Conservation (phyloP, 2,113 vertebrate genomes). For the Salvelinus sp. region DNA sequence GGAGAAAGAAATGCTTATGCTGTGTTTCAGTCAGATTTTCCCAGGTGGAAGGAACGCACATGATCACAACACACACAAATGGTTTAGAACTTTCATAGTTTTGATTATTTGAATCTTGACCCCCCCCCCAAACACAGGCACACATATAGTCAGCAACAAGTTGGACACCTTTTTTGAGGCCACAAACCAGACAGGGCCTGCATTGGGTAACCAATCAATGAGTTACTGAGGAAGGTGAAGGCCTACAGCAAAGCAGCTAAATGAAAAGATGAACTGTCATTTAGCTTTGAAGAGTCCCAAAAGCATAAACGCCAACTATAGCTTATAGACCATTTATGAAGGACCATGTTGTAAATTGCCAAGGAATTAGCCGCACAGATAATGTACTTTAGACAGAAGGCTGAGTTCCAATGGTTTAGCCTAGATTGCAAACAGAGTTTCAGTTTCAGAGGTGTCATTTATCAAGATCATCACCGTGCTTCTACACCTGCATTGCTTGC, state of each 20-base stretch:
- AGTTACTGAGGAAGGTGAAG: too few species aligned
- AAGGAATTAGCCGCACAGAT: background rate
- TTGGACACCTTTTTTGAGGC: background rate
- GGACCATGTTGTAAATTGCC: too few species aligned
- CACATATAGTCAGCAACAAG: slow-evolving; percentile 1
- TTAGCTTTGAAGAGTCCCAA: background rate
- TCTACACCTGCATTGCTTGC: too few species aligned
- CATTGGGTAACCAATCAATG: too few species aligned
- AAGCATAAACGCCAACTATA: background rate
- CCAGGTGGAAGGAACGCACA: background rate
- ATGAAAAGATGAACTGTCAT: too few species aligned
- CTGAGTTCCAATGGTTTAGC: too few species aligned
- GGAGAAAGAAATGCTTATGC: background rate
- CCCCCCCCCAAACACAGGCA: background rate
- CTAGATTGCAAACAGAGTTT: too few species aligned
- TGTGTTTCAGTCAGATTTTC: background rate
- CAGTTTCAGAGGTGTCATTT: background rate
- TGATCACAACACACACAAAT: background rate
- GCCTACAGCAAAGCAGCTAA: too few species aligned
- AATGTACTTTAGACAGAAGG: background rate
- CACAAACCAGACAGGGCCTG: background rate
- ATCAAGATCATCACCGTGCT: background rate
- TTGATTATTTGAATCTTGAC: too few species aligned
- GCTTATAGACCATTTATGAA: background rate
- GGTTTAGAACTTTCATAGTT: too few species aligned